Evolutionary conservation across 1,140 invertebrate genomes (phyloP).

Genomic region (Magallana angulata): DNA sequence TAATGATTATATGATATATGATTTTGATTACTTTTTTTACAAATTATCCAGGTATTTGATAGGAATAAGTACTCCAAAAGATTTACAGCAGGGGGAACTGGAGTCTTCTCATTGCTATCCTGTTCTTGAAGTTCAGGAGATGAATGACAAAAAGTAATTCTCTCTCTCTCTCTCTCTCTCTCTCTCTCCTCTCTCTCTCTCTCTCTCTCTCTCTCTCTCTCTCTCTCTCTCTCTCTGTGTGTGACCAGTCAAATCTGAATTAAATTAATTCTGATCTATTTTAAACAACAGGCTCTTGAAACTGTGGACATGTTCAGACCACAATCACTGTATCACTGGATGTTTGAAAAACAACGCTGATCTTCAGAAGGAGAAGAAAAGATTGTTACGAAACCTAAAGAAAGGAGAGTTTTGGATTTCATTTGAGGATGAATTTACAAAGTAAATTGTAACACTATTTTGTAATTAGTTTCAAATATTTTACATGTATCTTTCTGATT

Average conservation of each 20-base stretch:
- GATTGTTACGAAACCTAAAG: not conserved
- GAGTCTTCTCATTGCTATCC: not conserved
- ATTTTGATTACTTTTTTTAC: no score
- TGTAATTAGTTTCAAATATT: not conserved
- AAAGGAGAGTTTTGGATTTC: slow-evolving; percentile 29
- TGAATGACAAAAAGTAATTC: not conserved
- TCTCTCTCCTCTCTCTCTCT: no score
- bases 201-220: no score
- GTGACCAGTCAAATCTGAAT: no score
- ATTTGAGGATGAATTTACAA: slow-evolving; percentile 16
- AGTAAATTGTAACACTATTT: not conserved
- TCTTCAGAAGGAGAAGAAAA: not conserved
- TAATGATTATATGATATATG: no score
- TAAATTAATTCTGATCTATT: not conserved
- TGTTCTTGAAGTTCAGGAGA: not conserved
- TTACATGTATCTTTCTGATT: not conserved
- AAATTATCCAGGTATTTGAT: not conserved
- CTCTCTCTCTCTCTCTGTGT: no score
- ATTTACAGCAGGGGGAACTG: not conserved
- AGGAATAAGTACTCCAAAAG: not conserved
- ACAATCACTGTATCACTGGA: not conserved
- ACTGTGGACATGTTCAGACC: not conserved
- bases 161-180: no score
- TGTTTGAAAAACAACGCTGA: not conserved
- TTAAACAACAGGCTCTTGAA: not conserved